Conservation (phyloP, 2,888 invertebrate genomes). For the Clusia tigrina region DNA sequence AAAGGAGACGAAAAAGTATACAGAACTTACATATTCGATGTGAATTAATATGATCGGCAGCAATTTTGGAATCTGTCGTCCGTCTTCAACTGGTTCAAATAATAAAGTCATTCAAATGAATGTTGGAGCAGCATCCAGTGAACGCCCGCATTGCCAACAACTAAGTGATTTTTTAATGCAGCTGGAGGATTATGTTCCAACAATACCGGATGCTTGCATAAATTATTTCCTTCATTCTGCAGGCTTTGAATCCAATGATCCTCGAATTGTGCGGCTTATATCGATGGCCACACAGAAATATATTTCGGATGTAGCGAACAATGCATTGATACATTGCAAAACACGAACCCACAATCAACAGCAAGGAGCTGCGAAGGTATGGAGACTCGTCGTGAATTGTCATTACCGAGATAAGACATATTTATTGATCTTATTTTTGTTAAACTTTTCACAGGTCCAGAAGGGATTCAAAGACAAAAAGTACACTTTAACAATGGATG, state of each 20-base stretch:
- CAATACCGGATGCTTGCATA: slow-evolving; percentile 82
- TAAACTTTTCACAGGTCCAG: slow-evolving; percentile 60
- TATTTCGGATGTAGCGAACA: slow-evolving; percentile 95
- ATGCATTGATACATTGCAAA: slow-evolving; percentile 96
- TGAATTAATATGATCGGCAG: slow-evolving; percentile 40
- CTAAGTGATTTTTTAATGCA: slow-evolving; percentile 89
- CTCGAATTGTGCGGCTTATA: slow-evolving; percentile 86
- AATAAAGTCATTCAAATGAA: neutral
- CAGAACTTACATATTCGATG: no score
- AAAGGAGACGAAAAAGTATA: no score
- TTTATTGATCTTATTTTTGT: neutral
- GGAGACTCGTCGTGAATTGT: slow-evolving; percentile 10
- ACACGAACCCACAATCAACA: slow-evolving; percentile 85
- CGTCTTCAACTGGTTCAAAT: slow-evolving; percentile 32
- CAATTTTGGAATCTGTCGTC: slow-evolving; percentile 44
- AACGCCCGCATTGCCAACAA: slow-evolving; percentile 70
- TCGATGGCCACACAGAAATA: slow-evolving; percentile 97
- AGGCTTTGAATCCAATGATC: slow-evolving; percentile 94
- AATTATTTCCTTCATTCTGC: slow-evolving; percentile 85
- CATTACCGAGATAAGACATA: slow-evolving; percentile 4
- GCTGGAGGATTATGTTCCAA: slow-evolving; percentile 93
- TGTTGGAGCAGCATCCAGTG: neutral
- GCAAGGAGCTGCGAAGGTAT: slow-evolving; percentile 67
- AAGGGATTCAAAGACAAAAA: slow-evolving; percentile 73
- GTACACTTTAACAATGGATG: slow-evolving; percentile 94